Percentiles rank a stretch among this genome's conserved stretches.
phyloP scores from a whole-genome alignment of 2,888 invertebrate species.

The Dascillus cervinus region DNA sequence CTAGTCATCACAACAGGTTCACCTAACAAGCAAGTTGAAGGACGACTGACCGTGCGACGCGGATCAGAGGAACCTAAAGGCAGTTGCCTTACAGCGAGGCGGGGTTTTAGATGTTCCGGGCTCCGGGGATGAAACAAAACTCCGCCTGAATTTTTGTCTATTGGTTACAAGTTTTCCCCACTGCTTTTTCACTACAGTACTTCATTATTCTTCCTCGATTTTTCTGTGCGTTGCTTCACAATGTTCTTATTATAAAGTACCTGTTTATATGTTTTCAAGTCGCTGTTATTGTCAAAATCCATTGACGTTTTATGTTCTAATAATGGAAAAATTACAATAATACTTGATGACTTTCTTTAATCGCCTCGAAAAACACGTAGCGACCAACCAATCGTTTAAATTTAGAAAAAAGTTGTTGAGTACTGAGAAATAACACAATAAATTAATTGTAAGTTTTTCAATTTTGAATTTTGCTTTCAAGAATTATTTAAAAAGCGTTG shows the following conservation, averaged over 20 bases:
- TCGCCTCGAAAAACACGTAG: too few species aligned
- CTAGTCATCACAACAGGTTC: slow-evolving; percentile 25
- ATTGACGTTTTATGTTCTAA: too few species aligned
- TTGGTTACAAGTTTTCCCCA: not conserved
- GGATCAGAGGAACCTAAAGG: not conserved
- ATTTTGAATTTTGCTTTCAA: too few species aligned
- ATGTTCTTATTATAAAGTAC: slow-evolving; percentile 14
- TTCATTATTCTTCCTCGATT: slow-evolving; percentile 5
- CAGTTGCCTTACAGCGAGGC: slow-evolving; percentile 1
- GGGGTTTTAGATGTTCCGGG: slow-evolving; percentile 12
- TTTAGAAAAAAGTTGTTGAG: too few species aligned
- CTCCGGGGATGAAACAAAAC: slow-evolving; percentile 10
- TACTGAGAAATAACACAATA: too few species aligned
- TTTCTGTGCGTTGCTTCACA: slow-evolving; percentile 4
- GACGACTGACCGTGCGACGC: slow-evolving; percentile 13
- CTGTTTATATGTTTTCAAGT: too few species aligned
- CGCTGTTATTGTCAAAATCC: too few species aligned
- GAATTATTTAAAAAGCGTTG: too few species aligned
- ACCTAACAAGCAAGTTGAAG: slow-evolving; percentile 11
- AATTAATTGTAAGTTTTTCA: too few species aligned
- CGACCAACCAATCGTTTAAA: too few species aligned
- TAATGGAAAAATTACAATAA: too few species aligned
- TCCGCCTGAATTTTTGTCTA: slow-evolving; percentile 8
- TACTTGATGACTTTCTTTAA: too few species aligned
- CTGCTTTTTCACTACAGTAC: slow-evolving; percentile 1